These are phyloP conservation scores for Magallana nippona DNA, from an alignment of 2,888 invertebrate genomes.

Conservation along the genomic window DNA sequence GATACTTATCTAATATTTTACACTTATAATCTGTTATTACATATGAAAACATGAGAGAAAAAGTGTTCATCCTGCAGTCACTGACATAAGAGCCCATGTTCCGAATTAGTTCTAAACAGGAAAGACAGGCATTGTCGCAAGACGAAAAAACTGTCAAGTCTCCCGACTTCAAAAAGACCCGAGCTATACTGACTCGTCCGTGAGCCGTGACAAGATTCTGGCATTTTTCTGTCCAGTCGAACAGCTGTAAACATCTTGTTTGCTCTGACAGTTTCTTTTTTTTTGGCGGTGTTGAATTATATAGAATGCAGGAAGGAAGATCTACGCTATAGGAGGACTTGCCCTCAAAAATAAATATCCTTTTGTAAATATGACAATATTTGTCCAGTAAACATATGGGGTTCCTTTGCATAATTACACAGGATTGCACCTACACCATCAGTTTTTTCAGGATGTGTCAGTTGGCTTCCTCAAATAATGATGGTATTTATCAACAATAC, in stretches of 20 bases:
- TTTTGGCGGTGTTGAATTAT: not conserved
- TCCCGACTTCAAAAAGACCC: slow-evolving; percentile 13
- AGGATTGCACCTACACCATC: not conserved
- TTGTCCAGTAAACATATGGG: slow-evolving; percentile 14
- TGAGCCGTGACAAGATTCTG: slow-evolving; percentile 26
- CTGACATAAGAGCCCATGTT: slow-evolving; percentile 15
- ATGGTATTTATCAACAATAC: not conserved
- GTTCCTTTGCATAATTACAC: slow-evolving; percentile 8
- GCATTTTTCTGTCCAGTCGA: slow-evolving; percentile 25
- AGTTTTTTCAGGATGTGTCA: not conserved
- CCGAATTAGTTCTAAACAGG: not conserved
- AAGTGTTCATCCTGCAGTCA: slow-evolving; percentile 16
- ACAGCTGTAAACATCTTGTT: slow-evolving; percentile 15
- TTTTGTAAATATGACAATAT: slow-evolving; percentile 35
- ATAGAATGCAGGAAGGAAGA: slow-evolving; percentile 28
- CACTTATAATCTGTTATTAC: slow-evolving; percentile 33
- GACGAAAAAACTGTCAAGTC: slow-evolving; percentile 29
- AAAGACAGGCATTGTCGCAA: slow-evolving; percentile 30
- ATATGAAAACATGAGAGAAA: slow-evolving; percentile 19
- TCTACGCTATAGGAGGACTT: not conserved
- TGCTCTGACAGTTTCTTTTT: slow-evolving; percentile 23
- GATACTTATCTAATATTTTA: slow-evolving; percentile 32
- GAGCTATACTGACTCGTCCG: slow-evolving; percentile 3
- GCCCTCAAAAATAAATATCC: slow-evolving; percentile 30
- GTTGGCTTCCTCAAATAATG: not conserved